phyloP scores from a whole-genome alignment of 1,140 invertebrate genomes.

The Andricus grossulariae region DNA sequence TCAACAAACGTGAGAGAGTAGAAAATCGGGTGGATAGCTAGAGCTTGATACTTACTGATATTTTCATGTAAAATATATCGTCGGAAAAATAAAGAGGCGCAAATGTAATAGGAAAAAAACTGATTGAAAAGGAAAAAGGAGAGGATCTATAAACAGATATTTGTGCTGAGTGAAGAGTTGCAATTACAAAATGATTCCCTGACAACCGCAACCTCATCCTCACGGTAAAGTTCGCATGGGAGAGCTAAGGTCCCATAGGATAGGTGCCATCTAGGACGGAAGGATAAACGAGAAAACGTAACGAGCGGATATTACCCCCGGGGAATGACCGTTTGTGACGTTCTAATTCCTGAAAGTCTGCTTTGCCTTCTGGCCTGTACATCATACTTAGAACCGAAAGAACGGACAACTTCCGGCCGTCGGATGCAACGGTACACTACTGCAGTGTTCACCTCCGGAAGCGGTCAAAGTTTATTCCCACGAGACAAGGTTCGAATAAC shows the following conservation, averaged over 20 bases:
- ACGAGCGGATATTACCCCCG: constrained; percentile 42
- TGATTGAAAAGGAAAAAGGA: constrained; percentile 5
- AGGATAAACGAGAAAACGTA: constrained; percentile 29
- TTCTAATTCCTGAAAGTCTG: constrained; percentile 49
- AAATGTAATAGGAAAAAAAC: background rate
- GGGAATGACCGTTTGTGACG: constrained; percentile 39
- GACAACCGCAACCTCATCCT: too few relatives aligned
- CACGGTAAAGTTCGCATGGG: too few relatives aligned
- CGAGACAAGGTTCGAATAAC: constrained; percentile 21
- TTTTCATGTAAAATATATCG: too few relatives aligned
- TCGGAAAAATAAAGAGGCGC: constrained; percentile 10
- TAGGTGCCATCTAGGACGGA: background rate
- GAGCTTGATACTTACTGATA: too few relatives aligned
- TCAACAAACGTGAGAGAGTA: too few relatives aligned
- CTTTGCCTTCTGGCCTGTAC: constrained; percentile 35
- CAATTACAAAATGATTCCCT: too few relatives aligned
- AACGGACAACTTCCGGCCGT: constrained; percentile 45
- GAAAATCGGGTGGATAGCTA: too few relatives aligned
- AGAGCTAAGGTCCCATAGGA: too few relatives aligned
- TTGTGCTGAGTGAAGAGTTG: background rate
- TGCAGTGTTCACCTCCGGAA: constrained; percentile 42
- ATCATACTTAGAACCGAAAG: constrained; percentile 11
- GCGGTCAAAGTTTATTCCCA: constrained; percentile 43
- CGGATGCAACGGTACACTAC: constrained; percentile 34
- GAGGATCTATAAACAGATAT: background rate